Evolutionary conservation across 2,113 vertebrate species (phyloP).

Genomic region (Oenanthe melanoleuca): DNA sequence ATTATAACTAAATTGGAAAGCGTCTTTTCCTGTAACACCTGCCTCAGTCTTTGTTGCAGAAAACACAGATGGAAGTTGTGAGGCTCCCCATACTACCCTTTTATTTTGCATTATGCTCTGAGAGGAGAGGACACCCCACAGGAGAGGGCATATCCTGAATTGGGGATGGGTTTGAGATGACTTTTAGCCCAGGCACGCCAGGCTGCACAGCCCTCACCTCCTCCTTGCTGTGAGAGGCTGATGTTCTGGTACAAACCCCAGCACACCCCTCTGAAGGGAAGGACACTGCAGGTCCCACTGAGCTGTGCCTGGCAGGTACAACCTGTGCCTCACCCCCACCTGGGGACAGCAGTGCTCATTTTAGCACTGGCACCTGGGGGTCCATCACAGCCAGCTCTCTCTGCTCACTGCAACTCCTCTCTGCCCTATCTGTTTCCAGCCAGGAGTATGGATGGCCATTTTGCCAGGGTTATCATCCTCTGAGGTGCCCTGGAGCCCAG

Average conservation of each 20-base stretch:
- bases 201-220: not conserved
- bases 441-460: constrained; percentile 26
- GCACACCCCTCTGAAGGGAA: not conserved
- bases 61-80: not conserved
- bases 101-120: not conserved
- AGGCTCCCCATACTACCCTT: not conserved
- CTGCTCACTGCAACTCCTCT: not conserved
- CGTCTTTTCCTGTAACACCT: constrained; percentile 27
- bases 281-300: not conserved
- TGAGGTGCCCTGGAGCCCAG: constrained; percentile 42
- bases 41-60: not conserved
- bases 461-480: constrained; percentile 42
- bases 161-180: not conserved
- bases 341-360: not conserved
- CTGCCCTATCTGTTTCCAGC: not conserved
- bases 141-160: not conserved
- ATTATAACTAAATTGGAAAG: constrained; percentile 32
- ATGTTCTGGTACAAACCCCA: not conserved
- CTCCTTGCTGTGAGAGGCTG: not conserved
- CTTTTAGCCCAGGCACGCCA: rapidly evolving
- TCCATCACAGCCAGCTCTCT: not conserved
- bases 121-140: not conserved
- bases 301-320: not conserved
- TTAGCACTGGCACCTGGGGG: not conserved
- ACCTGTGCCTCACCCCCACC: not conserved